Base-by-base conservation (phyloP, 2,797 vertebrate species). In the Neosalanx taihuensis region DNA sequence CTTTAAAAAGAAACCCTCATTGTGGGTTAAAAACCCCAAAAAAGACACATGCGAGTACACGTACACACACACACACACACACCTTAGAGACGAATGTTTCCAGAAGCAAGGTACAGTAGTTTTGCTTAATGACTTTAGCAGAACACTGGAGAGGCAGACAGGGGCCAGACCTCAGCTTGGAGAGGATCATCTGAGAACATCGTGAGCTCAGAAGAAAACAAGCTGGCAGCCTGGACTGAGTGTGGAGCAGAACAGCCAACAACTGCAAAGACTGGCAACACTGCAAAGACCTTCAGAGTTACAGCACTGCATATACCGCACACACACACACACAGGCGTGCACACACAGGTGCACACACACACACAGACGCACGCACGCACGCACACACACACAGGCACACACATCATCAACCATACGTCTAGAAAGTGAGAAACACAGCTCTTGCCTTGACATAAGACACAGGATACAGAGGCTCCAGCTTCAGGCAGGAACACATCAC, bases 101-200 rank as follows among this genome's bases (percentile, higher is more conserved):
- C 18, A 61, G n/a, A 6, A 33, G 31, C 5, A 33, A 29, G 7
- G 31, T 33, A 10, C 30, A 53, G 74, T 23, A 65, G 26, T 41
- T 58, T 74, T 30, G 64, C 56, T 72, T 87, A 76, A 88, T 80
- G 83, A 76, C 72, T 83, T 83, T 57, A 79, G 46, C 46, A 68
- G 4, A n/a, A 68, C 18, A 67, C 1, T 15, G 29, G 17, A 46
- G n/a, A 64, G 33, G 3, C 5, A 2, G n/a, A 15, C 2, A 13
- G 1, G n/a, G 20, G 26, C 12, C 1, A 13, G 30, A 23, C 58
- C 23, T 12, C 20, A 60, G 58, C 58, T 60, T 60, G 2, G 10
- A 60, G 58, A 53, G 18, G 5, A 53, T 6, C 51, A 53, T 1
- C 51, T 5, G 18, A 60, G 20, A 29, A 26, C 23, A 60, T 3